Conservation (phyloP, 1,140 invertebrate genomes). For the Diorhabda sublineata region DNA sequence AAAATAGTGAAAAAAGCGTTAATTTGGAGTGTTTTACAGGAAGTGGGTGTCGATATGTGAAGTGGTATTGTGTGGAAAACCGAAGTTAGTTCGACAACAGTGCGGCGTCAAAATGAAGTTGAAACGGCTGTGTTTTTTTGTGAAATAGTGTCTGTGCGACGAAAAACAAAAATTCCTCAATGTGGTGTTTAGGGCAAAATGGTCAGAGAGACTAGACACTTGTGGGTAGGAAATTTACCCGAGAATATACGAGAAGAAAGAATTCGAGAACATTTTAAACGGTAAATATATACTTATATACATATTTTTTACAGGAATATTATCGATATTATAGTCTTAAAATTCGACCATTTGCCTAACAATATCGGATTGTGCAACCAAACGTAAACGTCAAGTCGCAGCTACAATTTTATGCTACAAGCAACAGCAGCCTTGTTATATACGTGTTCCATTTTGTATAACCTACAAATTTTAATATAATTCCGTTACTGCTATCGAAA, state of each 20-base stretch:
- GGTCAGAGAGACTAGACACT: slow-evolving; percentile 99
- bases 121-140: slow-evolving; percentile 45
- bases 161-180: slow-evolving; percentile 59
- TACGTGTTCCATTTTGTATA: too few relatives aligned
- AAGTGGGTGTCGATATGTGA: slow-evolving; percentile 30
- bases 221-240: slow-evolving; percentile 99
- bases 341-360: too few relatives aligned
- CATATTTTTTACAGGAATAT: too few relatives aligned
- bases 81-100: slow-evolving; percentile 19
- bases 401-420: too few relatives aligned
- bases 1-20: slow-evolving; percentile 17
- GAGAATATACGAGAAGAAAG: slow-evolving; percentile 95
- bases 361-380: too few relatives aligned
- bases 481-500: too few relatives aligned
- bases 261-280: slow-evolving; percentile 95
- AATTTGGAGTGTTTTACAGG: slow-evolving; percentile 14
- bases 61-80: slow-evolving; percentile 29
- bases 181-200: slow-evolving; percentile 81
- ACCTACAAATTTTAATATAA: too few relatives aligned
- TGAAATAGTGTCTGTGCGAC: slow-evolving; percentile 46
- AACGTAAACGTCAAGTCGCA: too few relatives aligned
- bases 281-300: slow-evolving; percentile 57
- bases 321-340: too few relatives aligned
- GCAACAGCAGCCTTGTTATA: too few relatives aligned
- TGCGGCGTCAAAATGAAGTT: slow-evolving; percentile 35